phyloP scores from a whole-genome alignment of 2,888 invertebrate species.

The Myopa testacea region DNA sequence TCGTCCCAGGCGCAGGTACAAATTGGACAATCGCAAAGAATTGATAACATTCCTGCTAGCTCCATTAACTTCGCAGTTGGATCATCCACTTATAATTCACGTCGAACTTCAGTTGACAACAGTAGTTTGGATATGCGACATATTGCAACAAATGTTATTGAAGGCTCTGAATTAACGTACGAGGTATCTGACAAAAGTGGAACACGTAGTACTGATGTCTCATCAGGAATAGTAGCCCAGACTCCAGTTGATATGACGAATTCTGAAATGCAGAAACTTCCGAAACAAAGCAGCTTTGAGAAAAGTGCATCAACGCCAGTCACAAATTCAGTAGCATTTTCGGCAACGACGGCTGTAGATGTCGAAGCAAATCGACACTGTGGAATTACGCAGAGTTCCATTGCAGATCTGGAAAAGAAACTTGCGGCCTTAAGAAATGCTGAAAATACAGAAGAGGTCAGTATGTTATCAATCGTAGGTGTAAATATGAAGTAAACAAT shows the following conservation, averaged over 20 bases:
- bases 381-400: constrained; percentile 57
- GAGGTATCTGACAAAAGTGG: constrained; percentile 38
- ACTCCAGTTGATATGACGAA: constrained; percentile 48
- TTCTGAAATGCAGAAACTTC: constrained; percentile 53
- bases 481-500: neutral
- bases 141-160: constrained; percentile 57
- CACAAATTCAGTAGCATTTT: constrained; percentile 18
- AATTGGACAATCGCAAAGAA: constrained; percentile 44
- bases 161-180: constrained; percentile 51
- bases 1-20: neutral
- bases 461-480: constrained; percentile 11
- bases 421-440: constrained; percentile 70
- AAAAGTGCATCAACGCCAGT: constrained; percentile 46
- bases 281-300: constrained; percentile 62
- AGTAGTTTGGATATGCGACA: constrained; percentile 61
- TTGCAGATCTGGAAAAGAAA: constrained; percentile 73
- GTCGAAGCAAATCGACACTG: constrained; percentile 39
- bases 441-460: constrained; percentile 58
- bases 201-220: constrained; percentile 37
- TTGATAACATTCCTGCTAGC: constrained; percentile 58
- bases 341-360: constrained; percentile 21
- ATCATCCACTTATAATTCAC: constrained; percentile 66
- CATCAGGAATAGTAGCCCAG: constrained; percentile 49
- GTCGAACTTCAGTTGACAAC: constrained; percentile 65
- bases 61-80: constrained; percentile 57